Conservation (phyloP, 2,888 invertebrate species). For the Synanthedon formicaeformis region DNA sequence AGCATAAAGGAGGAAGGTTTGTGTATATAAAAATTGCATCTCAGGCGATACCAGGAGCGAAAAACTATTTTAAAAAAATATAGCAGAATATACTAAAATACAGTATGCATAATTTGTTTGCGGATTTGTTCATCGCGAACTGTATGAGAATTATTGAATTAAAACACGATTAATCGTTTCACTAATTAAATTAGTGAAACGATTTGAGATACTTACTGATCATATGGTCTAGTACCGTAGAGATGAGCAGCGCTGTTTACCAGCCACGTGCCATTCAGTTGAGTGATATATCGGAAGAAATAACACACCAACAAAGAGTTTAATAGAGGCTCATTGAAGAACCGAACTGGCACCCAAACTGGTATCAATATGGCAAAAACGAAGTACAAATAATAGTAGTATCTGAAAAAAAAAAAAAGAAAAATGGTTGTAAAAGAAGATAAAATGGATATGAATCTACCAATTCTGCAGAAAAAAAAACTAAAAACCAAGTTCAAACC, state of each 20-base stretch:
- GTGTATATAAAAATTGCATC: too few relatives aligned
- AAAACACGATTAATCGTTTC: too few relatives aligned
- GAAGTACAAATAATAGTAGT: conserved; percentile 72
- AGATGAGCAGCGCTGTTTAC: conserved; percentile 87
- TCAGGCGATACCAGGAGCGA: too few relatives aligned
- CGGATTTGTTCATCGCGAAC: too few relatives aligned
- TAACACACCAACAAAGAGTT: conserved; percentile 73
- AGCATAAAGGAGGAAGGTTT: too few relatives aligned
- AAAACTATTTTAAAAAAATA: too few relatives aligned
- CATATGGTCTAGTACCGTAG: conserved; percentile 83
- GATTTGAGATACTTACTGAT: conserved; percentile 62
- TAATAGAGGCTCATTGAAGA: conserved; percentile 75
- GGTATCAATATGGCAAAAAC: conserved; percentile 73
- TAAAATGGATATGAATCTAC: not conserved
- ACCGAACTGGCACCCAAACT: conserved; percentile 73
- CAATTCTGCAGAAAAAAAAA: conserved; percentile 26
- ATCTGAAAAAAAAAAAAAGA: conserved; percentile 58
- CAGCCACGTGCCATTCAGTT: conserved; percentile 83
- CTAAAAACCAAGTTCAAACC: not conserved
- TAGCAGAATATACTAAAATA: too few relatives aligned
- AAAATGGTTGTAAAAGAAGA: not conserved
- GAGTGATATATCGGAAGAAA: conserved; percentile 71
- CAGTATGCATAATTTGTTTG: too few relatives aligned
- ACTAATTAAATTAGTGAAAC: too few relatives aligned
- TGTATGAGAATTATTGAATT: too few relatives aligned